Conservation (phyloP, 53 echinoderm and acorn worm species). For the Mesocentrotus franciscanus region DNA sequence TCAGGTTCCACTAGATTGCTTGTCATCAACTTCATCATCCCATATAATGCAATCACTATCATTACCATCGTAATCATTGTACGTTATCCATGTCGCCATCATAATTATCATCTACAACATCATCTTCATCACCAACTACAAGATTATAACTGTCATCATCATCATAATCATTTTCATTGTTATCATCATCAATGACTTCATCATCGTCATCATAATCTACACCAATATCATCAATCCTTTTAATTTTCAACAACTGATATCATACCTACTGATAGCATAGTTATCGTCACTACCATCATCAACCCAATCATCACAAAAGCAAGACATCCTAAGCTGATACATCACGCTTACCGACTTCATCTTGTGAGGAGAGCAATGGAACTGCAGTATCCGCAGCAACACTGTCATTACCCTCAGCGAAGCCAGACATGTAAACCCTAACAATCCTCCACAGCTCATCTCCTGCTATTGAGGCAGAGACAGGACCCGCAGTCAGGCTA, state of each 20-base stretch:
- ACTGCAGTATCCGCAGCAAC: neutral
- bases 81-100: neutral
- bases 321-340: neutral
- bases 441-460: constrained; percentile 42
- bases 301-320: neutral
- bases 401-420: neutral
- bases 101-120: too few relatives aligned
- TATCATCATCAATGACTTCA: too few relatives aligned
- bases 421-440: neutral
- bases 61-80: neutral
- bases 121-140: neutral
- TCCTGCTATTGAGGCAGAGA: constrained; percentile 18
- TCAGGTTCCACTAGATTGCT: too few relatives aligned
- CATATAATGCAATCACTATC: too few relatives aligned
- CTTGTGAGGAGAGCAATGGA: constrained; percentile 16
- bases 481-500: constrained; percentile 16
- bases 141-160: neutral
- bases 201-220: too few relatives aligned
- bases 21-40: too few relatives aligned
- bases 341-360: constrained; percentile 24
- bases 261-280: too few relatives aligned
- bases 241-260: too few relatives aligned
- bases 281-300: too few relatives aligned
- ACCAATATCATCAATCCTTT: too few relatives aligned
- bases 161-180: neutral